phyloP scores from a whole-genome alignment of 2,797 vertebrate species.

The Paedocypris micromegethes region DNA sequence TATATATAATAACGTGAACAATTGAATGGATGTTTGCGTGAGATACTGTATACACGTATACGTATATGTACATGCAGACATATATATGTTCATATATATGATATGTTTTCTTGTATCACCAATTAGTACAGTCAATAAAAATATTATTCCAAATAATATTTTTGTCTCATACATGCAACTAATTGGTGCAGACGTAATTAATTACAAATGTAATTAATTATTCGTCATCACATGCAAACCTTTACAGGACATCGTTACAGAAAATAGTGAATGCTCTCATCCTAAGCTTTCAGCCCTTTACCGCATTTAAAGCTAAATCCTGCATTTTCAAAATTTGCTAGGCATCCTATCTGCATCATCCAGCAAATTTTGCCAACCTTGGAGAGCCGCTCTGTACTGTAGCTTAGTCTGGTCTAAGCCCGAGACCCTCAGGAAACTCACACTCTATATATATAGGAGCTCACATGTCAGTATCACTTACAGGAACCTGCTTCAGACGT shows the following conservation, averaged over 20 bases:
- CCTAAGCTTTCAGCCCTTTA: constrained; percentile 15
- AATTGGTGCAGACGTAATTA: neutral
- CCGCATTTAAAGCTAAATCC: constrained; percentile 13
- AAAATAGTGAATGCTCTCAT: neutral
- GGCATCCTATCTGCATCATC: constrained; percentile 8
- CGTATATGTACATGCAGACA: neutral
- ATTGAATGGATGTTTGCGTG: no score
- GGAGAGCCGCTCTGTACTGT: neutral
- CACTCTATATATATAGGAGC: constrained; percentile 23
- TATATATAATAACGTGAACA: no score
- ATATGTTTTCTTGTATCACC: neutral
- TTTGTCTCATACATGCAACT: neutral
- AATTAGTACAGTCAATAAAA: neutral
- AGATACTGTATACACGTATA: no score
- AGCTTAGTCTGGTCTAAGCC: constrained; percentile 17
- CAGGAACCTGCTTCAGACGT: neutral
- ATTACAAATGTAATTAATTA: neutral
- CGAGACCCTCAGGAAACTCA: constrained; percentile 1
- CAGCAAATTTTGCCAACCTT: constrained; percentile 10
- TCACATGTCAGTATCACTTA: neutral
- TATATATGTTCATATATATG: neutral
- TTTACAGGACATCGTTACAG: neutral
- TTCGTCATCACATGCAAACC: constrained; percentile 14
- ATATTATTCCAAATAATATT: constrained; percentile 10
- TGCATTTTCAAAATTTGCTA: constrained; percentile 14